These are phyloP conservation scores for Prolemur simus DNA, from an alignment of 2,113 vertebrate species.

Conservation along the genomic window DNA sequence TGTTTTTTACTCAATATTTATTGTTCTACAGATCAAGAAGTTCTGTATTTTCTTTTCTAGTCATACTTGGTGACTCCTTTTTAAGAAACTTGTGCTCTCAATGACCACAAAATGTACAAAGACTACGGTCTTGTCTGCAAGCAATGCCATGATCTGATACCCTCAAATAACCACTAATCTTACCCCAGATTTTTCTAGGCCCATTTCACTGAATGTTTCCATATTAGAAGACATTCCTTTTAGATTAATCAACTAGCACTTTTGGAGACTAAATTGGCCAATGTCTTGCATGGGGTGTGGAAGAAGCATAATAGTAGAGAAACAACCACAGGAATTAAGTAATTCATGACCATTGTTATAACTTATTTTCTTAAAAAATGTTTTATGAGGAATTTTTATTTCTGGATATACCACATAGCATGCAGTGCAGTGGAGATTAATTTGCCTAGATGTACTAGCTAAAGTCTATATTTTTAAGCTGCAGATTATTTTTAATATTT, in stretches of 20 bases:
- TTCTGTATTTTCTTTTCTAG: background rate
- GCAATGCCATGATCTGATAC: background rate
- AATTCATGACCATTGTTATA: background rate
- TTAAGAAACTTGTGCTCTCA: background rate
- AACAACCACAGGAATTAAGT: constrained; percentile 37
- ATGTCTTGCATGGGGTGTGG: background rate
- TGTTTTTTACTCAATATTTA: background rate
- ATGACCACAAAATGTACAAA: background rate
- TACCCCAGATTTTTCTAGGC: background rate
- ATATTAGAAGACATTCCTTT: background rate
- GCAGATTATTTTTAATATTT: constrained; percentile 43
- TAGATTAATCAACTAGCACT: background rate
- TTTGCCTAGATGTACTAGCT: background rate
- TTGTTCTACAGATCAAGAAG: background rate
- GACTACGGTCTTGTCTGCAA: background rate
- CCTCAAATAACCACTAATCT: background rate
- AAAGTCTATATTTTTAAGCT: background rate
- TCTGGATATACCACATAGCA: background rate
- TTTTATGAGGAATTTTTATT: background rate
- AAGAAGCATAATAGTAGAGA: constrained; percentile 4
- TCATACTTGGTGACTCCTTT: background rate
- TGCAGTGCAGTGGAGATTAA: background rate
- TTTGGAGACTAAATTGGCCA: background rate
- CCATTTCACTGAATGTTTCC: background rate
- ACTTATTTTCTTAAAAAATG: constrained; percentile 27